Base-by-base conservation (phyloP, 1,140 invertebrate species). In the Panulirus ornatus region DNA sequence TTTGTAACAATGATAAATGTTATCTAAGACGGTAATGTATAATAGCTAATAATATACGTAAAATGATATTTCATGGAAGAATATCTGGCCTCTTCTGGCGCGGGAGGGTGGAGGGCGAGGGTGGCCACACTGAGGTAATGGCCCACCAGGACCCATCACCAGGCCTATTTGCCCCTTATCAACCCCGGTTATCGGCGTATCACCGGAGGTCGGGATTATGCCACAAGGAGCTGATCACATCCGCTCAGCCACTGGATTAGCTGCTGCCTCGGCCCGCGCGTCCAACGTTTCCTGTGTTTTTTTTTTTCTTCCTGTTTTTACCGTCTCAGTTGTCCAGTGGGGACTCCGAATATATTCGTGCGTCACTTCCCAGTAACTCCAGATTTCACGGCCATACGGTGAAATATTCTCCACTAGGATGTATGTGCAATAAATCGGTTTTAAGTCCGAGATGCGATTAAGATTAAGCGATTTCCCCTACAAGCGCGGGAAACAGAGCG, bases 141-240 rank as follows among this genome's bases (percentile, higher is more conserved):
- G 51, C 58, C 58, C 54, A 30, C n/a, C n/a, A 30, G 51, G 19
- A 58, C 19, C 79, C 54, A 84, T 70, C 81, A 84, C 70, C 81
- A 84, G 54, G 34, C 81, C 81, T 84, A 84, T 84, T 84, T 84
- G 38, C 81, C 58, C 81, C 54, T 70, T 84, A 84, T 84, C 81
- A 84, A 36, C 27, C 40, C 81, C 54, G 54, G 51, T 84, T 84
- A 84, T 63, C 78, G 78, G 47, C 78, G 6, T 70, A 84, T 84
- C 81, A 63, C 36, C 54, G 40, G 81, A 70, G 58, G 36, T n/a
- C 36, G 42, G 81, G 81, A 84, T 84, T 84, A 84, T 84, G 81
- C 54, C 38, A 27, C 58, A 42, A 70, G 81, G 81, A 84, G 54
- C 70, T 63, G 81, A 84, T 84, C 81, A 84, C 81, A 84, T 84